Evolutionary conservation across 2,113 vertebrate species (phyloP).

Genomic region (Hydropotes inermis): DNA sequence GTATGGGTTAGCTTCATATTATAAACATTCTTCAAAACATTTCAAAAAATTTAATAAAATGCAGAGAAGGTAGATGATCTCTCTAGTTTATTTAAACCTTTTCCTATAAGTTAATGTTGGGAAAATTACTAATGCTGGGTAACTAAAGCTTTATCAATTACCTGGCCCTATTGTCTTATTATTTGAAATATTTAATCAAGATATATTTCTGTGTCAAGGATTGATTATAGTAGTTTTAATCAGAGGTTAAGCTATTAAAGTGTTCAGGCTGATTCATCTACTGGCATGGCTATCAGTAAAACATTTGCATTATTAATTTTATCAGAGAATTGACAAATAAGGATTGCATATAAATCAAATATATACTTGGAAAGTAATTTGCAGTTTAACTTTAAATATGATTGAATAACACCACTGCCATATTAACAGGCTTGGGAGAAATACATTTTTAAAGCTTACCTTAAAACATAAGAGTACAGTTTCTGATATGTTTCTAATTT

Average conservation of each 20-base stretch:
- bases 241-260: constrained; percentile 54
- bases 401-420: constrained; percentile 41
- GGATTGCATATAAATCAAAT: constrained; percentile 48
- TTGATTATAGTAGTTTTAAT: constrained; percentile 62
- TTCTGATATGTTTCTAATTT: constrained; percentile 58
- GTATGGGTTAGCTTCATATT: background rate
- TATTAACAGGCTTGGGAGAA: constrained; percentile 23
- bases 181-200: constrained; percentile 62
- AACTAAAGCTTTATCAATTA: constrained; percentile 31
- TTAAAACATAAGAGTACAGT: constrained; percentile 50
- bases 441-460: constrained; percentile 40
- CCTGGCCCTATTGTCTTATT: constrained; percentile 10
- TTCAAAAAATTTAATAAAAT: constrained; percentile 28
- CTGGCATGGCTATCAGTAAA: constrained; percentile 57
- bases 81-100: background rate
- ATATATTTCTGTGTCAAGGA: constrained; percentile 42
- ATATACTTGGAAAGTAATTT: constrained; percentile 50
- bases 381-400: constrained; percentile 41
- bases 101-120: background rate
- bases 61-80: background rate
- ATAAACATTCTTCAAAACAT: background rate
- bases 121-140: background rate
- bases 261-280: constrained; percentile 55
- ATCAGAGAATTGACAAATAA: constrained; percentile 60
- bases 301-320: constrained; percentile 66